Base-by-base conservation (phyloP, 2,888 invertebrate genomes). In the Petrolisthes manimaculis region DNA sequence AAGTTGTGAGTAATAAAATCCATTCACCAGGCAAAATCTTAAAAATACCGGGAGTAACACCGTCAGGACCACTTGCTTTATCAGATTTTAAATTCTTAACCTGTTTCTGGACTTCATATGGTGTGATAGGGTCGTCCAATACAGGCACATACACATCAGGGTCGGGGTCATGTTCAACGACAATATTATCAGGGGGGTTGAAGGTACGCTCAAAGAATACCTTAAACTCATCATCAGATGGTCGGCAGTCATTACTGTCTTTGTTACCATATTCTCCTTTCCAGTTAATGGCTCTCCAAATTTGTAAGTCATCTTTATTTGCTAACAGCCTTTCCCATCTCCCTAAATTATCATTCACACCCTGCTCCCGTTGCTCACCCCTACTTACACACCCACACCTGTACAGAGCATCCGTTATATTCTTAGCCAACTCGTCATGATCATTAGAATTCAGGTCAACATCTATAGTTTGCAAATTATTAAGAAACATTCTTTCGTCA, bases 121-220 rank as follows among this genome's bases (percentile, higher is more conserved):
- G 77, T 3, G 79, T 54, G 6, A 79, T 79, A 12, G 79, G 54
- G 4, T 79, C 24, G 51, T 77, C 37, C 51, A 77, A n/a, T 54
- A 53, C 18, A 54, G 79, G 79, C 18, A 53, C 53, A 54, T 6
- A n/a, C 71, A n/a, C 37, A 37, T 37, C 37, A 37, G 37, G 37
- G 37, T 37, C 37, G 37, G 37, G 37, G 37, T 37, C 37, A 37
- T 37, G 37, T 37, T 14, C 71, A 21, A 71, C 1, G 6, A 14
- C n/a, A 14, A 79, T 5, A 79, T 24, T 54, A n/a, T 79, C 54
- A 79, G 54, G 24, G 54, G 54, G 4, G 14, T 54, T 79, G 54
- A 79, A 79, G 24, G 53, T 79, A 77, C n/a, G 12, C 54, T 79
- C 54, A 54, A 79, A 79, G 24, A 14, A 79, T 79, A n/a, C 54